Percentiles rank a stretch among this genome's conserved stretches.
Conservation (phyloP, 2,888 invertebrate genomes). For the Eupsilia transversa region DNA sequence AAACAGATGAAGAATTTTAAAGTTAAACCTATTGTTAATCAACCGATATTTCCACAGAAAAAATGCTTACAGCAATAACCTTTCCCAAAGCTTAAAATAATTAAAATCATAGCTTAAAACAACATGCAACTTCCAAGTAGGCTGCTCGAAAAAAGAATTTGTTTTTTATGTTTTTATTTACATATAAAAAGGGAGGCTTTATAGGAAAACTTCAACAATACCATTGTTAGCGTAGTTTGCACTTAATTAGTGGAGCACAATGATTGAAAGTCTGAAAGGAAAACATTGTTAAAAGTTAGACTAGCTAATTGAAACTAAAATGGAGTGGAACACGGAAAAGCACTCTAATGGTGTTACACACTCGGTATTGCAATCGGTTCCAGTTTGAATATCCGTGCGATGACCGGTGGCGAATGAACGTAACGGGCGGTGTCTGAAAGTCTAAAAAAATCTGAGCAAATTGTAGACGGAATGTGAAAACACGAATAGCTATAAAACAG, state of each 20-base stretch:
- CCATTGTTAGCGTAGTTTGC: neutral
- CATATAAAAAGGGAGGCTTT: neutral
- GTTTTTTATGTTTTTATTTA: neutral
- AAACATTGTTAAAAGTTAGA: slow-evolving; percentile 16
- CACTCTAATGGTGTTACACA: slow-evolving; percentile 17
- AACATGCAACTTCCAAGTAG: neutral
- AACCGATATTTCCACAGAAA: neutral
- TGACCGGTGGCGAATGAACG: neutral
- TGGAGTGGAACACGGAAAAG: slow-evolving; percentile 26
- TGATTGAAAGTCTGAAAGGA: slow-evolving; percentile 3
- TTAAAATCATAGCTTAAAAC: neutral
- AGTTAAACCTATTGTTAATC: neutral
- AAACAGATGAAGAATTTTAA: neutral
- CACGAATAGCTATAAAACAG: neutral
- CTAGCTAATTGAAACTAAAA: slow-evolving; percentile 22
- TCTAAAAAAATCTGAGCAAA: neutral
- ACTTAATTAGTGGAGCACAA: neutral
- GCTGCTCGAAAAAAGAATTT: neutral
- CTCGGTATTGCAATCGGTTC: neutral
- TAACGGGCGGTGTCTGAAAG: neutral
- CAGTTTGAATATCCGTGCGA: neutral
- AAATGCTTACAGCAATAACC: neutral
- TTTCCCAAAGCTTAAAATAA: neutral
- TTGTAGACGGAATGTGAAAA: neutral
- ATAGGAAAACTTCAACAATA: neutral